phyloP scores from a whole-genome alignment of 2,797 vertebrate genomes.

The Serranus cabrilla region DNA sequence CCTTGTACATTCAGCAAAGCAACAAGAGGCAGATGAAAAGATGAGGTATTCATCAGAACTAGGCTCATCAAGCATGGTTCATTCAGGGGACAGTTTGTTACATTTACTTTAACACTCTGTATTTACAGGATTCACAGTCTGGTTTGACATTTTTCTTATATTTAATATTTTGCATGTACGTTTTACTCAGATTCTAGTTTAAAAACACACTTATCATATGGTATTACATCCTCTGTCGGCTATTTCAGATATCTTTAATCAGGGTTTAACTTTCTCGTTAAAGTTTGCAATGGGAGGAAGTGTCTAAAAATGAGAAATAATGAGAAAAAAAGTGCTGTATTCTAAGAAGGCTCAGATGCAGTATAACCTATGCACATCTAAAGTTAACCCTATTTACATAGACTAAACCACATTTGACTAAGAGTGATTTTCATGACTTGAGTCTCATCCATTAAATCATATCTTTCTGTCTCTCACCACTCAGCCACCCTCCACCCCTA shows the following conservation, averaged over 20 bases:
- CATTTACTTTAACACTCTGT: background rate
- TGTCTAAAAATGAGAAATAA: conserved; percentile 31
- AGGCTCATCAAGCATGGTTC: conserved; percentile 2
- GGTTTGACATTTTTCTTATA: background rate
- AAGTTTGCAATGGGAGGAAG: conserved; percentile 9
- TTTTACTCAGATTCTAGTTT: background rate
- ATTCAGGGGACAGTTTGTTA: conserved; percentile 3
- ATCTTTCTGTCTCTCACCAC: conserved; percentile 41
- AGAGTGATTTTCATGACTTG: conserved; percentile 74
- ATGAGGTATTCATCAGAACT: conserved; percentile 20
- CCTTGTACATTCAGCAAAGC: conserved; percentile 47
- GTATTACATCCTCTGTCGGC: background rate
- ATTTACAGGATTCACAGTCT: background rate
- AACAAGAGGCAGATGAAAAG: conserved; percentile 37
- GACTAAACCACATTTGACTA: conserved; percentile 59
- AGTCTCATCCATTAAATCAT: conserved; percentile 77
- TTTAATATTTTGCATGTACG: background rate
- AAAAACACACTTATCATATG: background rate
- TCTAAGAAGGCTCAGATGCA: conserved; percentile 14
- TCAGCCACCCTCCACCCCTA: conserved; percentile 33
- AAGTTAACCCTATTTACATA: conserved; percentile 66
- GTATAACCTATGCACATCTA: conserved; percentile 44
- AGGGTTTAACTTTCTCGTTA: background rate
- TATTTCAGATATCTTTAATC: background rate
- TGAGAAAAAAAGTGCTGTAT: conserved; percentile 13